These are phyloP conservation scores for Pyrocoelia pectoralis DNA, from an alignment of 2,888 invertebrate species.

Conservation along the genomic window DNA sequence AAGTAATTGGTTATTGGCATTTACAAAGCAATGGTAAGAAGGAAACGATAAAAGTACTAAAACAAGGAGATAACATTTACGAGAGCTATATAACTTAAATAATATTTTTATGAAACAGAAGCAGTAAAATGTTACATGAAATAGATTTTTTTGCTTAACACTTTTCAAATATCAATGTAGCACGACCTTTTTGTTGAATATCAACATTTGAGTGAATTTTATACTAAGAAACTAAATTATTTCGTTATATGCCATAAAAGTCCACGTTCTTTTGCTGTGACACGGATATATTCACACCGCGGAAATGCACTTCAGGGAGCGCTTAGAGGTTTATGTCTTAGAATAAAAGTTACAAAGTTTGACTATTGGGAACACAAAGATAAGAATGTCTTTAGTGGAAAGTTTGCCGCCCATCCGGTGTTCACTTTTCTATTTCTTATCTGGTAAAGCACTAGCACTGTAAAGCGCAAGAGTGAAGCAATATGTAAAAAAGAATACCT, in stretches of 20 bases:
- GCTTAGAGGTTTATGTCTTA: constrained; percentile 36
- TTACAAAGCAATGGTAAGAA: no score
- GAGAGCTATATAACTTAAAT: no score
- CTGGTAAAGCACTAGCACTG: constrained; percentile 13
- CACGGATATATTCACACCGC: constrained; percentile 40
- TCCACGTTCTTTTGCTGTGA: constrained; percentile 37
- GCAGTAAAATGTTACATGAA: no score
- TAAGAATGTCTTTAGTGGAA: constrained; percentile 28
- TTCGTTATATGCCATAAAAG: constrained; percentile 39
- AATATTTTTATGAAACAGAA: no score
- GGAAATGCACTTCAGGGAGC: constrained; percentile 39
- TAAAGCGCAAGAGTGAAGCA: neutral
- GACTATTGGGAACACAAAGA: constrained; percentile 35
- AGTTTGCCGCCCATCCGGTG: constrained; percentile 30
- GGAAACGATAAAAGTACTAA: no score
- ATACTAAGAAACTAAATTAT: constrained; percentile 36
- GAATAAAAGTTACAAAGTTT: constrained; percentile 37
- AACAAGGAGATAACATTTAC: no score
- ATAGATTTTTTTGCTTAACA: no score
- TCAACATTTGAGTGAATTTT: constrained; percentile 17
- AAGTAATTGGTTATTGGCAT: no score
- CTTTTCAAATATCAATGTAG: no score
- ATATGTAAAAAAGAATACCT: no score
- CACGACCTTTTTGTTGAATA: neutral
- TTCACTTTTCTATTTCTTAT: constrained; percentile 33